Base-by-base conservation (phyloP, 2,888 invertebrate species). In the Amaurobius ferox region DNA sequence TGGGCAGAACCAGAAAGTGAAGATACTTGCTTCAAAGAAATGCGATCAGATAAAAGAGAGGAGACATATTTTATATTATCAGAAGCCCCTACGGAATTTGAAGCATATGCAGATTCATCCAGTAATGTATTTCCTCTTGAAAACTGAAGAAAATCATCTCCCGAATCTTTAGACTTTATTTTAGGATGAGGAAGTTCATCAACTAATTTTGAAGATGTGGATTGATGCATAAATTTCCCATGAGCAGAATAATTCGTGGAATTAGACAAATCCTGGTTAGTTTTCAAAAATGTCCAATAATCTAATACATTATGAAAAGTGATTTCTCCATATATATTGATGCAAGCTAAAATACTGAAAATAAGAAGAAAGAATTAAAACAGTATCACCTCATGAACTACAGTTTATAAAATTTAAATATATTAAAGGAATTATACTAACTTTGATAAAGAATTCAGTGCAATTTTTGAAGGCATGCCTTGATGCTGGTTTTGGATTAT, bases 391-490 rank as follows among this genome's bases (percentile, higher is more conserved):
- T 48, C n/a, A 2, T 48, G n/a, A 9, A 39, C 23, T n/a, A n/a
- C n/a, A n/a, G n/a, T n/a, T 48, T 11, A 48, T 19, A 48, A 71
- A 28, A 71, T 5, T 7, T 6, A 26, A 30, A 32, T 6, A 35
- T 13, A 26, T 32, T 1, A 9, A 35, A 32, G 29, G 1, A 48
- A 35, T 26, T 32, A 30, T 40, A 77, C 83, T 85, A 62, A 85
- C 83, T 85, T 71, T 66, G 83, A 85, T 1, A 35, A 23, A 11
- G 55, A 71, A 55, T 85, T 85, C n/a, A 85, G 28, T 23, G 83
- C 55, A 55, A 85, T 85, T 32, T 85, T 85, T 26, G 83, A 85
- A n/a, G 83, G 83, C 28, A 85, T 72, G 1, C 77, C 77, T 35
- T 62, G 55, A 2, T 77, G 64, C 28, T 72, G 35, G 40, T 61